Conservation (phyloP, 2,888 invertebrate genomes). For the Napeogenes inachia region DNA sequence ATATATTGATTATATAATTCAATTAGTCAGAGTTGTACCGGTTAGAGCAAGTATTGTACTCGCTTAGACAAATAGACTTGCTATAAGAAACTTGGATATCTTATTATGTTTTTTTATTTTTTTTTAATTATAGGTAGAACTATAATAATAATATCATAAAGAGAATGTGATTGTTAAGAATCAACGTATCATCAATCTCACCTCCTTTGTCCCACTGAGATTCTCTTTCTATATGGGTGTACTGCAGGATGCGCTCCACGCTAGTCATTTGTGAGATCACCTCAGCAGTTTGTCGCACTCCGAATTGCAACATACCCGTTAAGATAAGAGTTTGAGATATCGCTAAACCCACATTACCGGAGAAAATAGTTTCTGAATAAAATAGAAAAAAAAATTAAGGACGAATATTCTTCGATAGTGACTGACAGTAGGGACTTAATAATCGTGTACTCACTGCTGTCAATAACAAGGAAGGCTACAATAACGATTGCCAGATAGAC, state of each 20-base stretch:
- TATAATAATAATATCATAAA: too few species aligned
- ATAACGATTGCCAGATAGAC: constrained; percentile 83
- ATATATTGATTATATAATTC: neutral
- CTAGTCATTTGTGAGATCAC: constrained; percentile 84
- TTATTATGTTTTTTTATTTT: neutral
- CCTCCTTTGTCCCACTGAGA: constrained; percentile 71
- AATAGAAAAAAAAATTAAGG: neutral
- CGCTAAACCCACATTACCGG: constrained; percentile 83
- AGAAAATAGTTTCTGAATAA: constrained; percentile 66
- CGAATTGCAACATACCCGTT: constrained; percentile 85
- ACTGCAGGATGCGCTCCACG: constrained; percentile 84
- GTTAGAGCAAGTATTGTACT: neutral
- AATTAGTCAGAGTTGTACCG: neutral
- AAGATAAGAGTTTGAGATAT: constrained; percentile 82
- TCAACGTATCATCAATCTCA: constrained; percentile 31
- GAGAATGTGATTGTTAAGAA: too few species aligned
- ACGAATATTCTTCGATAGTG: neutral
- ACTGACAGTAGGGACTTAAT: too few species aligned
- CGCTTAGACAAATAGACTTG: neutral
- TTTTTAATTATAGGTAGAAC: too few species aligned
- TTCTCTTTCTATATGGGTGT: constrained; percentile 82
- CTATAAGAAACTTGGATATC: neutral
- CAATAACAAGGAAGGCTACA: constrained; percentile 80
- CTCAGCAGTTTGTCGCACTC: constrained; percentile 82
- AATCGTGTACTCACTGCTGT: constrained; percentile 61